These are phyloP conservation scores for Argynnis bischoffii DNA, from an alignment of 2,888 invertebrate genomes.

Conservation along the genomic window DNA sequence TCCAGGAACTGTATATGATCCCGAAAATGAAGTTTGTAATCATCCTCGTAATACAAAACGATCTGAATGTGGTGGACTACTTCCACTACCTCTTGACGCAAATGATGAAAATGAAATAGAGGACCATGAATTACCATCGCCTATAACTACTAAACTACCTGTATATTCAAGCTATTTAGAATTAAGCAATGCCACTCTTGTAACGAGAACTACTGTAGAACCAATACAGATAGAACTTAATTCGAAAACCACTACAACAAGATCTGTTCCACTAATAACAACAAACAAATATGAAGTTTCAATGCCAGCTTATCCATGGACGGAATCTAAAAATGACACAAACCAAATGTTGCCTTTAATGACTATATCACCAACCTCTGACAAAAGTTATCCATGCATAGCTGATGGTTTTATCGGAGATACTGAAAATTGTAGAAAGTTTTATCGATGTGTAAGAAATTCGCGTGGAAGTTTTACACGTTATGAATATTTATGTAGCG, in stretches of 20 bases:
- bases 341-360: constrained; percentile 23
- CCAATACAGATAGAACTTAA: not conserved
- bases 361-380: constrained; percentile 11
- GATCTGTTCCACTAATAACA: constrained; percentile 28
- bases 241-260: constrained; percentile 21
- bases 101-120: constrained; percentile 76
- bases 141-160: constrained; percentile 55
- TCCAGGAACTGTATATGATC: constrained; percentile 89
- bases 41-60: constrained; percentile 86
- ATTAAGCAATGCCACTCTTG: constrained; percentile 17
- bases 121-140: constrained; percentile 60
- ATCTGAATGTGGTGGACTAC: constrained; percentile 83
- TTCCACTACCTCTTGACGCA: constrained; percentile 36
- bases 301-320: constrained; percentile 38
- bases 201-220: constrained; percentile 9
- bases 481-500: constrained; percentile 88
- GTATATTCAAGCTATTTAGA: constrained; percentile 39
- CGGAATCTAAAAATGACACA: constrained; percentile 22
- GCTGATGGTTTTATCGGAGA: constrained; percentile 89
- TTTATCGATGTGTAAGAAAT: constrained; percentile 89
- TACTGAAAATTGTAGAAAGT: constrained; percentile 87
- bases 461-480: constrained; percentile 84
- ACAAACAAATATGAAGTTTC: constrained; percentile 29
- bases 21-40: constrained; percentile 85
- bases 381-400: constrained; percentile 69